These are phyloP conservation scores for Ageneiosus marmoratus DNA, from an alignment of 2,113 vertebrate species.

Conservation along the genomic window DNA sequence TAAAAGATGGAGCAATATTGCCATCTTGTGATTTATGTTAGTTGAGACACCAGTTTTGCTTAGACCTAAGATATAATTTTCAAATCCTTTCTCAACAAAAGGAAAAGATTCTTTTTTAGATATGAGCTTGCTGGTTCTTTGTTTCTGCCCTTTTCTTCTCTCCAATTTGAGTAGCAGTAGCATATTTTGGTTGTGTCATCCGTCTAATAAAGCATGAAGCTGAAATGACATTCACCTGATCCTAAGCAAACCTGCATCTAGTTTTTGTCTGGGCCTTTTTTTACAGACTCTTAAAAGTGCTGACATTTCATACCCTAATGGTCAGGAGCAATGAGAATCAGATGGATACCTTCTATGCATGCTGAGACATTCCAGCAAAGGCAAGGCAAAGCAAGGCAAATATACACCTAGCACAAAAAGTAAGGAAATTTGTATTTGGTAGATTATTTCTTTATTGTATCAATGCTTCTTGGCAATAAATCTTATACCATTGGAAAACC, in stretches of 20 bases:
- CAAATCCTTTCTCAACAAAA: neutral
- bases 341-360: neutral
- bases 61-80: neutral
- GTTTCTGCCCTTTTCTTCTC: neutral
- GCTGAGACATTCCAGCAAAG: no score
- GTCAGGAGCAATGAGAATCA: neutral
- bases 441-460: no score
- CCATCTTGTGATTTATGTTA: conserved; percentile 26
- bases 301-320: neutral
- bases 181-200: no score
- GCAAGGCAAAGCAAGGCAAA: no score
- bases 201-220: neutral
- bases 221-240: neutral
- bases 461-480: no score
- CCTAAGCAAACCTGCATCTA: neutral
- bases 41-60: neutral
- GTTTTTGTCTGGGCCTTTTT: neutral
- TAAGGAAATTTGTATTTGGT: no score
- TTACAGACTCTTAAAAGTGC: neutral
- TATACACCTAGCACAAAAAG: no score
- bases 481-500: no score
- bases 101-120: neutral
- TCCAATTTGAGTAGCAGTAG: neutral
- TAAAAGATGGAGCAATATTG: conserved; percentile 12
- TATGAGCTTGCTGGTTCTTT: neutral